Base-by-base conservation (phyloP, 2,797 vertebrate genomes). In the Apodemus agrarius region DNA sequence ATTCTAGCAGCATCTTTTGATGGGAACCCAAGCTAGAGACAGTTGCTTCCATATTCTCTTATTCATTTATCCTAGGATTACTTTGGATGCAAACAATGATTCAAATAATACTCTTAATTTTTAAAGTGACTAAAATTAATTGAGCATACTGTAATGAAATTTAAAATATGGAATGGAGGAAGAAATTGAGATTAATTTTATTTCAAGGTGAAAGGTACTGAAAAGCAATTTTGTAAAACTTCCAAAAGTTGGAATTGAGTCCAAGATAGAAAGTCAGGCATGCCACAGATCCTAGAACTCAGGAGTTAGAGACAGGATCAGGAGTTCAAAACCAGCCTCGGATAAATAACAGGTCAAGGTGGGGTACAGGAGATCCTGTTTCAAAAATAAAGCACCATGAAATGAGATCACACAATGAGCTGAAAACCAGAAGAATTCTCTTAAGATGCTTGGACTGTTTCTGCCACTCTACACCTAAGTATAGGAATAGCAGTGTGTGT, bases 111-210 rank as follows among this genome's bases (percentile, higher is more conserved):
- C 6, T 78, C 61, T 81, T 92, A 21, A 31, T 86, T 95, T 91
- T 91, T 79, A 85, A 92, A 69, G 31, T 80, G 69, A 46, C 72
- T 95, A 52, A 95, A 96, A 63, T 17, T 34, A 78, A 74, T 9
- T n/a, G 11, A 49, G 17, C 13, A 83, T 74, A 46, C 29, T 40
- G 2, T 84, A 31, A 54, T 61, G 93, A 80, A 95, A 83, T 57
- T 72, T 67, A 94, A 82, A 54, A 52, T 84, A 92, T 17, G 59
- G n/a, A 26, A 61, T n/a, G n/a, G n/a, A 67, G 29, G n/a, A 80
- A 57, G n/a, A 80, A 57, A 86, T 49, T 40, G 46, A 16, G 8
- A 43, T 76, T 95, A 3, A 22, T 67, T 93, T 89, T 76, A 84
- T 40, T 75, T 6, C 34, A 81, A 5, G 34, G 46, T 75, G 57